Conservation (phyloP, 92 coral and sea anemone species). For the Palythoa caribaeorum region DNA sequence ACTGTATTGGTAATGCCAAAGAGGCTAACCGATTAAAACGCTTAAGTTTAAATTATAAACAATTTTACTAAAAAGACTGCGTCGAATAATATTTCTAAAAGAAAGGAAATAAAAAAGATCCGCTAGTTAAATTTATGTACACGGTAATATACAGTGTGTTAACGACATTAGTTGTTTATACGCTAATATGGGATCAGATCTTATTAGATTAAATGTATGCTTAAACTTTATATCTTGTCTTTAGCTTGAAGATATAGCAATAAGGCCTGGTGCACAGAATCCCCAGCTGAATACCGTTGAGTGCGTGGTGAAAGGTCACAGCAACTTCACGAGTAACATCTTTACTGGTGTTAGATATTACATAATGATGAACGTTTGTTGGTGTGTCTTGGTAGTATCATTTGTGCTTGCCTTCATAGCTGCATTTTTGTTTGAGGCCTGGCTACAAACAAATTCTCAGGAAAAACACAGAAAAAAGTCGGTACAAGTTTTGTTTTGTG, state of each 20-base stretch:
- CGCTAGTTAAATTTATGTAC: no score
- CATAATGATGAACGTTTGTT: conserved; percentile 36
- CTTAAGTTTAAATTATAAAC: no score
- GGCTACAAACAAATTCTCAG: background rate
- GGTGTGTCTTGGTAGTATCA: conserved; percentile 28
- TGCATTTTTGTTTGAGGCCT: background rate
- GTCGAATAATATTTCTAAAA: no score
- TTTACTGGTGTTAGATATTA: conserved; percentile 27
- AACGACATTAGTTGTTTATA: no score
- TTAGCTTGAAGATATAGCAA: conserved; percentile 43
- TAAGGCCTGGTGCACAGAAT: background rate
- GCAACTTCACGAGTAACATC: background rate
- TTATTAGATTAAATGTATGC: background rate
- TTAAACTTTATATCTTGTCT: background rate
- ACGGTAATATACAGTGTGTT: no score
- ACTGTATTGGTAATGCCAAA: no score
- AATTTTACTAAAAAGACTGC: no score
- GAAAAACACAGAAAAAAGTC: background rate
- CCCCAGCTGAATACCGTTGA: conserved; percentile 35
- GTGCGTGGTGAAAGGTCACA: conserved; percentile 41
- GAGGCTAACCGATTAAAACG: no score
- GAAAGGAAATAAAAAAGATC: no score
- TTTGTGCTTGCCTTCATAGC: background rate
- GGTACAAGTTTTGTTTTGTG: background rate
- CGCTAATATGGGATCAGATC: no score